Evolutionary conservation across 2,113 vertebrate species (phyloP).

Genomic region (Thalassoma bifasciatum): DNA sequence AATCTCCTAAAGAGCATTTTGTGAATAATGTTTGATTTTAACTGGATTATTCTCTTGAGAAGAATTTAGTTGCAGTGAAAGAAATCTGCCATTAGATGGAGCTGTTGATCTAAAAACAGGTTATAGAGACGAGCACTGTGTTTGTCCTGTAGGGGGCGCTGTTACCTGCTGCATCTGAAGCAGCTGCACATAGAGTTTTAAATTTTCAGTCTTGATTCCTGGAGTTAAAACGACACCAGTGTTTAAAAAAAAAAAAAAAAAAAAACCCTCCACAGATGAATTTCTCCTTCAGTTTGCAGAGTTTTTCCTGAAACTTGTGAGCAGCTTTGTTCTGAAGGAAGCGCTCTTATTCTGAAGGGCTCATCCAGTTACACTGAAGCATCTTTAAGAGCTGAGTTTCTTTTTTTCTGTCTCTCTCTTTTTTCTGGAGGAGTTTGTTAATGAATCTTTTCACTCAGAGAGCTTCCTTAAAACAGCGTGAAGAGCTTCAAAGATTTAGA

Average conservation of each 20-base stretch:
- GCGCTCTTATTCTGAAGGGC: constrained; percentile 5
- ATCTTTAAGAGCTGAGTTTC: constrained; percentile 16
- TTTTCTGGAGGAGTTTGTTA: neutral
- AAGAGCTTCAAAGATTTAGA: neutral
- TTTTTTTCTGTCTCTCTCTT: too few relatives aligned
- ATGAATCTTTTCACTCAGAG: neutral
- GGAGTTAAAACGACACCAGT: too few relatives aligned
- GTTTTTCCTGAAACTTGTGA: too few relatives aligned
- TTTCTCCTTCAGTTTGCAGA: too few relatives aligned
- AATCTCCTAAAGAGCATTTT: too few relatives aligned
- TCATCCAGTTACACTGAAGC: neutral
- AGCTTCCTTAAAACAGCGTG: neutral
- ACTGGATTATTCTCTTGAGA: neutral
- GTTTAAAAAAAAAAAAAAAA: too few relatives aligned
- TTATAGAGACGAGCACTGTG: rapidly evolving
- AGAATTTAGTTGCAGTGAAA: constrained; percentile 28
- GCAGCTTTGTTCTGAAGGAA: neutral
- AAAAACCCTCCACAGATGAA: too few relatives aligned
- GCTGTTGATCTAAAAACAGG: neutral
- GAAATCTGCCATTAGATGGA: constrained; percentile 35
- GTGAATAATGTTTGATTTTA: too few relatives aligned
- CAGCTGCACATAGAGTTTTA: neutral
- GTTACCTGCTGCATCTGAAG: neutral
- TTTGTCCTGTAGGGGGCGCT: constrained; percentile 41
- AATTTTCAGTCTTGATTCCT: too few relatives aligned